A percentile compares a stretch with the other conserved stretches of the same genome.
phyloP scores from a whole-genome alignment of 2,113 vertebrate genomes.

The Mugil cephalus region DNA sequence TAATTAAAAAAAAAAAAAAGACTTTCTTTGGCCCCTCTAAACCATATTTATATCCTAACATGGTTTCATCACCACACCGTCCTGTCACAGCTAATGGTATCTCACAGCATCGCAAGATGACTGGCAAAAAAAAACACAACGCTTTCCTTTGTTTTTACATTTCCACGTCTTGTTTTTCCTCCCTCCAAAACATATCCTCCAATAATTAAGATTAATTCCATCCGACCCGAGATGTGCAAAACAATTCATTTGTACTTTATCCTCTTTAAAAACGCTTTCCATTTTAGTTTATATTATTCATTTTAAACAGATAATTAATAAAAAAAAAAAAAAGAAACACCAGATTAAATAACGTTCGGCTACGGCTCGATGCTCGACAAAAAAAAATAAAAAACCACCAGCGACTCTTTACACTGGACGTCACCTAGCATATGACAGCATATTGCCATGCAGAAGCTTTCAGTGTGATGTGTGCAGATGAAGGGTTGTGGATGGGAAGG shows the following conservation, averaged over 20 bases:
- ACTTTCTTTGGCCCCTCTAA: background rate
- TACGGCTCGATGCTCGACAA: background rate
- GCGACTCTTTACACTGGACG: background rate
- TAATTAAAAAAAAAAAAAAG: slow-evolving; percentile 18
- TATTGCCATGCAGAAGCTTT: slow-evolving; percentile 44
- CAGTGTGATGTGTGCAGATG: slow-evolving; percentile 60
- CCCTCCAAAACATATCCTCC: too few relatives aligned
- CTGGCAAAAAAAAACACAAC: too few relatives aligned
- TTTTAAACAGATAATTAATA: too few relatives aligned
- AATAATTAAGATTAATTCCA: too few relatives aligned
- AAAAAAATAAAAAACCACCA: too few relatives aligned
- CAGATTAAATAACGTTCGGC: too few relatives aligned
- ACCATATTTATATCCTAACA: background rate
- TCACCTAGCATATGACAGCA: slow-evolving; percentile 55
- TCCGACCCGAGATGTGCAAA: too few relatives aligned
- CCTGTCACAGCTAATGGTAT: background rate
- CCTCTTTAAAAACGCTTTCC: too few relatives aligned
- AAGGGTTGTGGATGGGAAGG: slow-evolving; percentile 69
- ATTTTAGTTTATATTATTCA: too few relatives aligned
- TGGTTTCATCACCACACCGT: too few relatives aligned
- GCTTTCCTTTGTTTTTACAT: background rate
- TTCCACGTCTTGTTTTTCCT: background rate
- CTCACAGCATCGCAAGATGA: slow-evolving; percentile 7
- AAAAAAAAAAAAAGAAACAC: too few relatives aligned
- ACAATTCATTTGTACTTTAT: too few relatives aligned